Percentiles rank a stretch among this genome's conserved stretches.
phyloP scores from a whole-genome alignment of 1,140 invertebrate genomes.

The Phymastichus coffea region DNA sequence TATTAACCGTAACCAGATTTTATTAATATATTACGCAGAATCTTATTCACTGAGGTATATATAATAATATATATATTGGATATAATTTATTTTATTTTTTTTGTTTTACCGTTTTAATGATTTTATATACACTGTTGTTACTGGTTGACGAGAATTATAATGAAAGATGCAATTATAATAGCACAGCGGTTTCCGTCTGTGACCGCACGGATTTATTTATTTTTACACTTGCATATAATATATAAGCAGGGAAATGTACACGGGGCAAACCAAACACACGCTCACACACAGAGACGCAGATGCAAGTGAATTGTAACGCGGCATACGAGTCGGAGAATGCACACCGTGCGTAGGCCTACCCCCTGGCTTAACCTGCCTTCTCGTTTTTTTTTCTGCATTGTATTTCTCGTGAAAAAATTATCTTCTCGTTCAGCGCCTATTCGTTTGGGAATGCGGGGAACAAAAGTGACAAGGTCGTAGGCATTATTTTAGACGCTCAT shows the following conservation, averaged over 20 bases:
- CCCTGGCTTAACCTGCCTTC: background rate
- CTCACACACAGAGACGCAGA: background rate
- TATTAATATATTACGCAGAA: constrained; percentile 56
- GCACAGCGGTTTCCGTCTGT: constrained; percentile 27
- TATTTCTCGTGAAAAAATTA: too few relatives aligned
- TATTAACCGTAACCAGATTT: constrained; percentile 42
- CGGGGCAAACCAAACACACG: background rate
- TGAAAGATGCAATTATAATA: constrained; percentile 40
- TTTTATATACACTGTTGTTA: constrained; percentile 57
- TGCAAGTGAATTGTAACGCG: background rate
- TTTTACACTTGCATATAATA: constrained; percentile 31
- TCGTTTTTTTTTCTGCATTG: background rate
- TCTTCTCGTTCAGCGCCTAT: too few relatives aligned
- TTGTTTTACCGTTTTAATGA: constrained; percentile 58
- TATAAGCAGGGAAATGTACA: constrained; percentile 25
- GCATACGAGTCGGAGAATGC: background rate
- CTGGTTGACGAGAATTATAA: constrained; percentile 46
- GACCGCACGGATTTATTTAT: constrained; percentile 36
- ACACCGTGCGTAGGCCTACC: constrained; percentile 8
- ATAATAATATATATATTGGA: constrained; percentile 52
- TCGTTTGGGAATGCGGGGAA: too few relatives aligned
- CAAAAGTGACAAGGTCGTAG: constrained; percentile 28
- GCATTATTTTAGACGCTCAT: constrained; percentile 34
- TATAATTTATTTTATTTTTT: constrained; percentile 56
- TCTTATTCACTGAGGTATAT: constrained; percentile 33